A percentile compares a stretch with the other conserved stretches of the same genome.
Evolutionary conservation across 2,888 invertebrate genomes (phyloP).

Genomic region (Lasiommata megera): DNA sequence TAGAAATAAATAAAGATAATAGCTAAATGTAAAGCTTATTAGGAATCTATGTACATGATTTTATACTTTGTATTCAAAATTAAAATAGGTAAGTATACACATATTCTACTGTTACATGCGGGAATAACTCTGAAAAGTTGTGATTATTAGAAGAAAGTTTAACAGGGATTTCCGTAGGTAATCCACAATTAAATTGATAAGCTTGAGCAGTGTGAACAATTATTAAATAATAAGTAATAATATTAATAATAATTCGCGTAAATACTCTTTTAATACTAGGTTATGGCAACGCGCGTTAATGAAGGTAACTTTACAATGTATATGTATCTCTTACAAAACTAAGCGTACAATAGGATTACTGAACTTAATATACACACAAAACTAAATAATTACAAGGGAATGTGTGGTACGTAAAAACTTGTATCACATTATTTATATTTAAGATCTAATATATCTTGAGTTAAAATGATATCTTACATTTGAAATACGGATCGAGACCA

Average conservation of each 20-base stretch:
- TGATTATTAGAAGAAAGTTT: background rate
- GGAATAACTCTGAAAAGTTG: background rate
- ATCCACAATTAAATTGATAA: background rate
- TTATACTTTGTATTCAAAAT: background rate
- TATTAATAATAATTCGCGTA: constrained; percentile 47
- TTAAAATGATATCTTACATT: background rate
- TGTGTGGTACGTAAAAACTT: constrained; percentile 43
- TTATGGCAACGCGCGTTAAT: constrained; percentile 73
- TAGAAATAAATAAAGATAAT: constrained; percentile 11
- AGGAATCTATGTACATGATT: constrained; percentile 13
- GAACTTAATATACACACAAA: constrained; percentile 63
- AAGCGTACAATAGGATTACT: constrained; percentile 43
- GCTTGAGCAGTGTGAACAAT: constrained; percentile 11
- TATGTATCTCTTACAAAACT: constrained; percentile 46
- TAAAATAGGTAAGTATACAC: background rate
- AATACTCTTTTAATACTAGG: constrained; percentile 47
- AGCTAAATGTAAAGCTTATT: background rate
- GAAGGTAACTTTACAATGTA: constrained; percentile 68
- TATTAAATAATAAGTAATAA: background rate
- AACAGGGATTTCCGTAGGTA: too few relatives aligned
- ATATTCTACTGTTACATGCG: background rate
- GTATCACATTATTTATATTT: constrained; percentile 28
- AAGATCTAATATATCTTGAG: too few relatives aligned
- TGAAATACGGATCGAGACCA: too few relatives aligned
- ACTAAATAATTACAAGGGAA: constrained; percentile 55